Base-by-base conservation (phyloP, 1,140 invertebrate species). In the Caerostris darwini region DNA sequence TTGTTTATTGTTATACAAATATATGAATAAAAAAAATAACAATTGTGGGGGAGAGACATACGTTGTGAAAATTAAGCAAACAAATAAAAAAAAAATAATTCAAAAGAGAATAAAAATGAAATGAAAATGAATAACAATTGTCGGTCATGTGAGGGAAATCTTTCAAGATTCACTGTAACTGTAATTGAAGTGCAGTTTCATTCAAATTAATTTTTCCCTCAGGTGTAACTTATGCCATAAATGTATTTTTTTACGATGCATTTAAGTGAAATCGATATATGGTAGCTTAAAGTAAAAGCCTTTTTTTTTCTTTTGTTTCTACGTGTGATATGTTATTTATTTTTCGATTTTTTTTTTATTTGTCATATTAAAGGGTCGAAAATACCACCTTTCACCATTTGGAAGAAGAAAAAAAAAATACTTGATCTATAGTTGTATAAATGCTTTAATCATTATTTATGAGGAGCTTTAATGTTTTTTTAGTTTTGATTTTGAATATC, bases 121-220 rank as follows among this genome's bases (percentile, higher is more conserved):
- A 90, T 77, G 88, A 77, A 77, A 88, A 90, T 77, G 88, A 90
- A 90, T 90, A 90, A 77, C 88, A 90, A 90, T 90, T 90, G 88
- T 90, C 69, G 88, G 34, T 88, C 86, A 67, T 88, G 86, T 88
- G 86, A 50, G 14, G 71, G 69, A 77, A 90, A 90, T 90, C 88
- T 90, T 77, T 88, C 61, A 64, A 88, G 59, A 88, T 88, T 88
- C 86, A 59, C 56, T 85, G 71, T 90, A 90, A 17, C 54, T 85
- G 82, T 90, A 90, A 90, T 90, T 90, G 88, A 90, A 90, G 88
- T 57, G 88, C 88, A 90, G 88, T 90, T 90, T 90, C 88, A 90
- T 69, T 90, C 88, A 77, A 90, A 90, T 90, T 90, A 90, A 90
- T 90, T 90, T 90, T 69, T 77, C 88, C 88, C 88, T 53, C 77